These are phyloP conservation scores for Malacoctenus gilli DNA, from an alignment of 2,797 vertebrate species.

Conservation along the genomic window DNA sequence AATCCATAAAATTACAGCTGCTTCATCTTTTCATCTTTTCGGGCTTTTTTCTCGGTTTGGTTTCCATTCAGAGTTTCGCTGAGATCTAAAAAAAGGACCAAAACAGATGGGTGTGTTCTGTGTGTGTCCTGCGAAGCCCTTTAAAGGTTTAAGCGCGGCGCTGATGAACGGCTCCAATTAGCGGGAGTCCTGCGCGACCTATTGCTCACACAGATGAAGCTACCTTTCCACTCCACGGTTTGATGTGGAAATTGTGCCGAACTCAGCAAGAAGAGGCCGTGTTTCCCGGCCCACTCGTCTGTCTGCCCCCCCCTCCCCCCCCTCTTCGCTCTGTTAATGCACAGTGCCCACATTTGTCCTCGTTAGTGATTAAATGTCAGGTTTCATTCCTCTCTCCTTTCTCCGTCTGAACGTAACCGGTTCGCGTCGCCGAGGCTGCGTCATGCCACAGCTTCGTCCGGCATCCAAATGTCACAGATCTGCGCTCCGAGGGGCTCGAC, in stretches of 20 bases:
- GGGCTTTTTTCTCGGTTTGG: too few relatives aligned
- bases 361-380: conserved; percentile 71
- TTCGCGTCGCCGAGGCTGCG: conserved; percentile 43
- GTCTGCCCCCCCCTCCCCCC: conserved; percentile 16
- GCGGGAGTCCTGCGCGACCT: conserved; percentile 22
- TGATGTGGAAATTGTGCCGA: conserved; percentile 39
- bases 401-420: conserved; percentile 42
- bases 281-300: conserved; percentile 39
- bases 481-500: conserved; percentile 34
- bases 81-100: background rate
- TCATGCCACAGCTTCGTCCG: conserved; percentile 53
- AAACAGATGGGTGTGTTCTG: conserved; percentile 7
- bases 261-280: conserved; percentile 38
- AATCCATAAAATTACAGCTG: too few relatives aligned
- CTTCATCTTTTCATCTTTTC: too few relatives aligned
- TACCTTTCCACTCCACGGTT: conserved; percentile 19
- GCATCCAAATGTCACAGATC: conserved; percentile 67
- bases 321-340: conserved; percentile 38
- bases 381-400: conserved; percentile 49
- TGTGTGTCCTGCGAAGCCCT: conserved; percentile 6
- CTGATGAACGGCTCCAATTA: conserved; percentile 60
- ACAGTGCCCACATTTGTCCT: conserved; percentile 61
- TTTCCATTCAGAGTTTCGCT: background rate
- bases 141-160: conserved; percentile 11
- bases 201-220: conserved; percentile 42